phyloP scores from a whole-genome alignment of 1,140 invertebrate genomes.

The Penaeus vannamei region DNA sequence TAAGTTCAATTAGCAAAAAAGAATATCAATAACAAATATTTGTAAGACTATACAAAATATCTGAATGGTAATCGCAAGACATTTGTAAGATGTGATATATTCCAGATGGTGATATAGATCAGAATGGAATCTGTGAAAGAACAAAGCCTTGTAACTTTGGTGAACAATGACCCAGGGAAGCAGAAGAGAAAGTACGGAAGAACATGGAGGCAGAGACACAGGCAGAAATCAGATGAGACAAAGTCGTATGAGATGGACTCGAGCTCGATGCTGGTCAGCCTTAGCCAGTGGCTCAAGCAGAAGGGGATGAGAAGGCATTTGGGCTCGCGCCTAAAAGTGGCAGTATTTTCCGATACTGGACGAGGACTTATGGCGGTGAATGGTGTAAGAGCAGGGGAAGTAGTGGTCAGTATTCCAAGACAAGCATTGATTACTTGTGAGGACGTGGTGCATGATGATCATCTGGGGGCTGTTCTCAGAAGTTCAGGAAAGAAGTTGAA shows the following conservation, averaged over 20 bases:
- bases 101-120: no score
- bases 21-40: no score
- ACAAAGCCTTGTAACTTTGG: neutral
- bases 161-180: neutral
- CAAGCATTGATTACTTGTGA: slow-evolving; percentile 76
- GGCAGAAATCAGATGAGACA: neutral
- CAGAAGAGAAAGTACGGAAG: neutral
- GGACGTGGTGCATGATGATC: slow-evolving; percentile 48
- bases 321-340: slow-evolving; percentile 35
- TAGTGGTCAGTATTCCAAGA: slow-evolving; percentile 76
- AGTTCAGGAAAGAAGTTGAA: slow-evolving; percentile 53
- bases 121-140: no score
- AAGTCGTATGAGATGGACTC: slow-evolving; percentile 22
- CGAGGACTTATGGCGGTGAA: slow-evolving; percentile 77
- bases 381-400: slow-evolving; percentile 73
- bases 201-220: slow-evolving; percentile 39
- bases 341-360: slow-evolving; percentile 75
- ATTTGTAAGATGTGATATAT: no score
- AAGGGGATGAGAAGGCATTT: neutral
- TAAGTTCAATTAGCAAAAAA: no score
- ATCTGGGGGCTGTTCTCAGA: slow-evolving; percentile 70
- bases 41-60: no score
- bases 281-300: slow-evolving; percentile 45
- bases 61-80: no score
- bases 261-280: slow-evolving; percentile 19